phyloP scores from a whole-genome alignment of 2,888 invertebrate genomes.

The Atrina japonica region DNA sequence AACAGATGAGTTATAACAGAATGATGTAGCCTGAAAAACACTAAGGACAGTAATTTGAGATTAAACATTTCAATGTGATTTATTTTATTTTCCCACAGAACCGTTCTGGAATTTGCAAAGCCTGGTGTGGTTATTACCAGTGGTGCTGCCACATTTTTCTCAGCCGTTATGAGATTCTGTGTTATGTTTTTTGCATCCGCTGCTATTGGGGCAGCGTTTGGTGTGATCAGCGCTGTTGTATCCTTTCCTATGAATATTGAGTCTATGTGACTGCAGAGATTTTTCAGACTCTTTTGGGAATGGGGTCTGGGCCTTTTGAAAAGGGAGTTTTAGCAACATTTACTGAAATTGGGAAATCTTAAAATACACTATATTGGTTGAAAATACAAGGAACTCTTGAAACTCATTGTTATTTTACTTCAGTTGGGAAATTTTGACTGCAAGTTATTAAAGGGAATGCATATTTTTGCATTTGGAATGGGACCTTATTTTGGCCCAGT shows the following conservation, averaged over 20 bases:
- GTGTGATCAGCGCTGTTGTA: conserved; percentile 86
- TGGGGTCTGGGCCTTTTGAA: too few relatives aligned
- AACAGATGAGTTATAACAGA: too few relatives aligned
- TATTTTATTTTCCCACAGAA: conserved; percentile 62
- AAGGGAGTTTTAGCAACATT: too few relatives aligned
- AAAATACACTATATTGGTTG: too few relatives aligned
- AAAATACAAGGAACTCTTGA: background rate
- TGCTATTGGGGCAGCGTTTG: conserved; percentile 96
- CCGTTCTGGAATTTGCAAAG: conserved; percentile 76
- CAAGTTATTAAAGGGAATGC: background rate
- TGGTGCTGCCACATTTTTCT: conserved; percentile 87
- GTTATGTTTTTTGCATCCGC: conserved; percentile 99
- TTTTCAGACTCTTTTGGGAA: too few relatives aligned
- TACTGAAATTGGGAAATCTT: too few relatives aligned
- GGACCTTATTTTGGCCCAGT: too few relatives aligned
- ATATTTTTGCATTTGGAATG: too few relatives aligned
- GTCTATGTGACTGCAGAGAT: background rate
- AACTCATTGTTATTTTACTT: too few relatives aligned
- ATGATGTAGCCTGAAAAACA: too few relatives aligned
- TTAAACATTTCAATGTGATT: background rate
- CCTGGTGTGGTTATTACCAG: conserved; percentile 80
- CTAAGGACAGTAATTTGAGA: background rate
- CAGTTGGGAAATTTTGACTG: too few relatives aligned
- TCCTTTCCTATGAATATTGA: too few relatives aligned
- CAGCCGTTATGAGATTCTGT: conserved; percentile 93